Base-by-base conservation (phyloP, 2,888 invertebrate genomes). In the Conistra vaccinii region DNA sequence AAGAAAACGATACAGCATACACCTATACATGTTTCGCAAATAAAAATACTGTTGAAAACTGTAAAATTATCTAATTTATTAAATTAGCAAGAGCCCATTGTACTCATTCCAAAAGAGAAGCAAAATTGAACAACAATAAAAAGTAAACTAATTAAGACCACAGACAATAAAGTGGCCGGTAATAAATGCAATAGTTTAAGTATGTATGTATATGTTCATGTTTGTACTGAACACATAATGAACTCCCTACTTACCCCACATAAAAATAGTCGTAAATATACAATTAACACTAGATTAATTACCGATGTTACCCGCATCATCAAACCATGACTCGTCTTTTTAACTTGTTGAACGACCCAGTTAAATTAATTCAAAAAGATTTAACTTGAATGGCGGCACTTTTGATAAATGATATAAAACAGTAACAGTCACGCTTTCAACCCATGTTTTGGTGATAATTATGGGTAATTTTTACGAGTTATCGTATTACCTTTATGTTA, bases 401-500 rank as follows among this genome's bases (percentile, higher is more conserved):
- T 53, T 79, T 76, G 70, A 60, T 75, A 55, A 69, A 75, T 71
- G n/a, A 53, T 55, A 45, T 57, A 58, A 73, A 82, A 69, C 23
- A 32, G n/a, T 42, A 45, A 7, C 1, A 26, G 55, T 72, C 81
- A 84, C 81, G 75, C 0, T 62, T 80, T 66, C 58, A 69, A 57
- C 10, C 12, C n/a, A 70, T 29, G 60, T 55, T 32, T 70, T 32
- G n/a, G 48, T 69, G 53, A 57, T 57, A 73, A 65, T 53, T 74
- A 45, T 57, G 32, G 53, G 55, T 72, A 72, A 62, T 63, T 84
- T 67, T 80, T 35, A 69, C 42, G 80, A 66, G 9, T 57, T 67
- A 66, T 73, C 58, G 29, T 53, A 81, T 80, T 67, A 42, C 42
- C 69, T 69, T 78, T 73, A 80, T 70, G 73, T 73, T 67, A 55